Conservation (phyloP, 2,113 vertebrate genomes). For the Promerops cafer region DNA sequence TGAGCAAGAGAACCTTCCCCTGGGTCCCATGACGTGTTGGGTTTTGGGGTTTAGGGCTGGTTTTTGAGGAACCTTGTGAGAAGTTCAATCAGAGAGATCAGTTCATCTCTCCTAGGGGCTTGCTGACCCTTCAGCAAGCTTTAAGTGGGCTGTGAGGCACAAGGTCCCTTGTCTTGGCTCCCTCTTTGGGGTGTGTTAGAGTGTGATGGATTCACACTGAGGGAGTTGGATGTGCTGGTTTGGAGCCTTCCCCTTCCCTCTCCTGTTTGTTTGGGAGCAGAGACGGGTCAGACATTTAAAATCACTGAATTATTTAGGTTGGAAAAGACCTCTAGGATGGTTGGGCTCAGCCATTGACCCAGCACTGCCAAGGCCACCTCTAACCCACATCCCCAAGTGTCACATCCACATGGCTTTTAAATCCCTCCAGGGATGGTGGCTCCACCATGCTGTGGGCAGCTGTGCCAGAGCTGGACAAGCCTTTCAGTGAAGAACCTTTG, state of each 20-base stretch:
- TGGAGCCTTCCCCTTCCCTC: neutral
- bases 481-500: neutral
- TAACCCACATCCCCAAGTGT: neutral
- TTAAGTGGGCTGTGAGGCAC: neutral
- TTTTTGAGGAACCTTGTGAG: neutral
- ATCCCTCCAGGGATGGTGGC: neutral
- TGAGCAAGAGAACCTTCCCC: neutral
- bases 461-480: neutral
- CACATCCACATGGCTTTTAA: neutral
- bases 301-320: neutral
- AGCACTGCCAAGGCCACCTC: neutral
- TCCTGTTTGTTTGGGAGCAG: neutral
- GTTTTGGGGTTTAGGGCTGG: neutral
- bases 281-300: fast-evolving
- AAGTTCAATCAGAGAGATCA: neutral
- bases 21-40: fast-evolving
- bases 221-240: neutral
- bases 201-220: neutral
- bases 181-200: too few species aligned
- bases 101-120: neutral
- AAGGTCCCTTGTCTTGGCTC: fast-evolving
- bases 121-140: neutral
- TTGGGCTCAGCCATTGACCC: neutral
- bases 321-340: neutral
- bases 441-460: neutral